Evolutionary conservation across 1,140 invertebrate genomes (phyloP), one percentile per base, ranked within the genome.

Genomic region (Centruroides vittatus): DNA sequence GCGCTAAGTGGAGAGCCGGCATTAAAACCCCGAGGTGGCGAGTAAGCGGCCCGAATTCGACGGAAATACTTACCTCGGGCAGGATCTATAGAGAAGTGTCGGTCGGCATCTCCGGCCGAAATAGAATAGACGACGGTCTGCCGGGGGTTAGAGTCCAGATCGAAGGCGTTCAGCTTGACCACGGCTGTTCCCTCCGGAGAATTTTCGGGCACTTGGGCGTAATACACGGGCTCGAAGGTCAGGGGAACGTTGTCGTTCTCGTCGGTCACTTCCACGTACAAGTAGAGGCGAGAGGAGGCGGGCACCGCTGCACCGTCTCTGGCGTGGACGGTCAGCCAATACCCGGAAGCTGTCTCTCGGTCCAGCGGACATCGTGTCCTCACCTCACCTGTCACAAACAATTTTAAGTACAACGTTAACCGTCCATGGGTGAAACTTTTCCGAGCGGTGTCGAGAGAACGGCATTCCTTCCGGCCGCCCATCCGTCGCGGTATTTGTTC

Each of bases 161-260:
- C 79, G 49, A 79, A 78, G 9, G 91, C 92, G 59, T 79, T 78
- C 13, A 97, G 79, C 71, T 85, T 81, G 4, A 88, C 76, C 10
- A 97, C 83, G 50, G 79, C 78, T 49, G 82, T 82, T 55, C 85
- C 86, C 48, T 80, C 79, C 1, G 83, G 77, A 65, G 86, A 86
- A 73, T 93, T 91, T 79, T 97, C 94, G 9, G 78, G 71, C 50
- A 98, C 81, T 13, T 78, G 79, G 1, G 86, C 84, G 71, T 86
- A 84, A 76, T 97, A 97, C 49, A 90, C 84, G 3, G 93, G 87
- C 59, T 84, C 80, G 61, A 82, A 80, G 47, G 92, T 91, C 73
- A 93, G 78, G 35, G 94, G 93, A 35, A 84, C 83, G 76, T 95
- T 92, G 76, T 98, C 93, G 75, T 98, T 98, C 69, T 87, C 86